These are phyloP conservation scores for Capitulum mitella DNA, from an alignment of 2,888 invertebrate genomes.

Conservation along the genomic window DNA sequence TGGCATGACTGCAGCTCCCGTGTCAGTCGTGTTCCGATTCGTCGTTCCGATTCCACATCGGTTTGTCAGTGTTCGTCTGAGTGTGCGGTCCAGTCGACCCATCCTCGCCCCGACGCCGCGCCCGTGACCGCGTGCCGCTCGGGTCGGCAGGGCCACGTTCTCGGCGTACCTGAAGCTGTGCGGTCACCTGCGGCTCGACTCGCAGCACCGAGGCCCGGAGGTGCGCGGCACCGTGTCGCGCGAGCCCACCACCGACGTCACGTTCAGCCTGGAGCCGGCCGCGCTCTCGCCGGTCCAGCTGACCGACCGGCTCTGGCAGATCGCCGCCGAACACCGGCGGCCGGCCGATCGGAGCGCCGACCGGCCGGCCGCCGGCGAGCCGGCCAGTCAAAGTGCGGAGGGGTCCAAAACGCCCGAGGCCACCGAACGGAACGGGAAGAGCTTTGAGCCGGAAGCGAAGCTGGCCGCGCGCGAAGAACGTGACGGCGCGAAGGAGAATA, in stretches of 20 bases:
- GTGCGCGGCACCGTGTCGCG: neutral
- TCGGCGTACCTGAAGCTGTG: neutral
- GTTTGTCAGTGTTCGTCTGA: too few species aligned
- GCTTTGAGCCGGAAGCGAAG: too few species aligned
- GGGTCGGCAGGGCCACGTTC: neutral
- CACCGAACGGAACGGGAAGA: neutral
- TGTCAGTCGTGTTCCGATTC: too few species aligned
- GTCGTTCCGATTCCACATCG: too few species aligned
- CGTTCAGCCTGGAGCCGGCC: neutral
- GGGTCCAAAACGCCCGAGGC: neutral
- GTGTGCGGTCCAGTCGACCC: too few species aligned
- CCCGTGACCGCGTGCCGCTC: too few species aligned
- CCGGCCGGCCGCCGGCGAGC: neutral
- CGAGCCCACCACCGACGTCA: neutral
- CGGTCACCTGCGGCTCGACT: conserved; percentile 3
- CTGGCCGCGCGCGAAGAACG: too few species aligned
- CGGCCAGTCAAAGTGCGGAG: too few species aligned
- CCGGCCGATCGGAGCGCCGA: neutral
- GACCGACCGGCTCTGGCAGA: neutral
- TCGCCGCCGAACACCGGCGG: neutral
- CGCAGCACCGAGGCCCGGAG: neutral
- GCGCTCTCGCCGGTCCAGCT: neutral
- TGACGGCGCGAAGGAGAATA: too few species aligned
- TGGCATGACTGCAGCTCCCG: too few species aligned
- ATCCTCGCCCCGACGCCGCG: too few species aligned